Conservation (phyloP, 2,888 invertebrate genomes). For the Oxystoma pomonae region DNA sequence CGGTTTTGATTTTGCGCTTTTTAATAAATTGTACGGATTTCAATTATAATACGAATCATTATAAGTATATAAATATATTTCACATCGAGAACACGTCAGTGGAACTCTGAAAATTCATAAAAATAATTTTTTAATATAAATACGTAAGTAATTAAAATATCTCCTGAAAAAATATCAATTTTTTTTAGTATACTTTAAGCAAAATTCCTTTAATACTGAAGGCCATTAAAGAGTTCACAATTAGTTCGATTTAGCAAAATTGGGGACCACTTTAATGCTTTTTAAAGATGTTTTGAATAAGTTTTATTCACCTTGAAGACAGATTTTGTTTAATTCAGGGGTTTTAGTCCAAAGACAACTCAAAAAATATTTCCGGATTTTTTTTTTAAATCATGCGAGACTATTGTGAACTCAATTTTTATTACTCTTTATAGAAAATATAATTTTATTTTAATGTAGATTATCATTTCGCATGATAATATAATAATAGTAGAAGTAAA, state of each 20-base stretch:
- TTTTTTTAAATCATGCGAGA: too few species aligned
- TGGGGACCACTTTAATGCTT: too few species aligned
- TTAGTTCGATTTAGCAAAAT: background rate
- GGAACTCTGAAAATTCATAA: slow-evolving; percentile 46
- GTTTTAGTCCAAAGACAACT: too few species aligned
- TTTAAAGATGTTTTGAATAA: too few species aligned
- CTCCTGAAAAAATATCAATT: slow-evolving; percentile 44
- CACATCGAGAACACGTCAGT: slow-evolving; percentile 51
- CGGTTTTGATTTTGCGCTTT: too few species aligned
- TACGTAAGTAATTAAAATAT: slow-evolving; percentile 36
- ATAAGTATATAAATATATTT: slow-evolving; percentile 45
- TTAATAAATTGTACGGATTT: too few species aligned
- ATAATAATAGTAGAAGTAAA: background rate
- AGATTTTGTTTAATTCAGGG: too few species aligned
- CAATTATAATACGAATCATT: too few species aligned
- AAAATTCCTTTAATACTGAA: slow-evolving; percentile 39
- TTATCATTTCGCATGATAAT: background rate
- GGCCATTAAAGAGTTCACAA: too few species aligned
- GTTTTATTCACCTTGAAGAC: too few species aligned
- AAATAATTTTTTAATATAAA: slow-evolving; percentile 35
- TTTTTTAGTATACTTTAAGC: slow-evolving; percentile 42
- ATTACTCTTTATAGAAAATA: background rate
- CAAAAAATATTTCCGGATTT: too few species aligned
- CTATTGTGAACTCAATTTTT: too few species aligned
- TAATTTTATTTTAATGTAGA: background rate